These are phyloP conservation scores for Clarias magur DNA, from an alignment of 2,113 vertebrate genomes.

Conservation along the genomic window DNA sequence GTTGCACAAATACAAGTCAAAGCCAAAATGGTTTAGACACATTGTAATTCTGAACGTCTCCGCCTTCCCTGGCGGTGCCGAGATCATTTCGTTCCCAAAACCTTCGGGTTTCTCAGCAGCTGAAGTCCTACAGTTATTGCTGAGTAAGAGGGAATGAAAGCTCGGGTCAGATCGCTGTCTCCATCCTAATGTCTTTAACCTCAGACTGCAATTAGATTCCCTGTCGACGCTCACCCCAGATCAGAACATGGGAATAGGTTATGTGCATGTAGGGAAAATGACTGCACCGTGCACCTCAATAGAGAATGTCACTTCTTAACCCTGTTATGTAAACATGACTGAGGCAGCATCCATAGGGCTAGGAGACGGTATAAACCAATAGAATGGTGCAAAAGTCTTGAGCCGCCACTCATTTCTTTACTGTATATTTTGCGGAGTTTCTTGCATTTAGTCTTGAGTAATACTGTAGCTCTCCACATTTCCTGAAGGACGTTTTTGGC, in stretches of 20 bases:
- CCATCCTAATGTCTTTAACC: slow-evolving; percentile 34
- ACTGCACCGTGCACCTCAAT: not conserved
- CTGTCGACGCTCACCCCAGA: not conserved
- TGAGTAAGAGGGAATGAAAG: slow-evolving; percentile 32
- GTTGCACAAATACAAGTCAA: not conserved
- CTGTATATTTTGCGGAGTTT: no score
- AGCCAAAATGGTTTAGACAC: slow-evolving; percentile 21
- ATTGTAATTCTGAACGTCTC: slow-evolving; percentile 16
- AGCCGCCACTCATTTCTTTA: no score
- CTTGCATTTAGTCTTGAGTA: no score
- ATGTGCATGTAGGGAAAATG: not conserved
- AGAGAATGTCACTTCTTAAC: not conserved
- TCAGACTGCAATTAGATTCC: not conserved
- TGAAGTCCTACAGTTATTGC: slow-evolving; percentile 29
- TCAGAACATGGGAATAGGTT: slow-evolving; percentile 3
- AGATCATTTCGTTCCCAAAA: not conserved
- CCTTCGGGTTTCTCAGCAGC: slow-evolving; percentile 17
- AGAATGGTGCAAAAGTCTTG: no score
- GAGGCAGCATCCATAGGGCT: not conserved
- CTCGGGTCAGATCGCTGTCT: slow-evolving; percentile 28
- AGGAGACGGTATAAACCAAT: not conserved
- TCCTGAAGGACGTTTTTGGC: no score
- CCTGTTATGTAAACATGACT: not conserved
- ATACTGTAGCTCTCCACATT: no score
- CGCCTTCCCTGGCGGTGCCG: not conserved